phyloP scores from a whole-genome alignment of 1,140 invertebrate species.

The Papilio helenus region DNA sequence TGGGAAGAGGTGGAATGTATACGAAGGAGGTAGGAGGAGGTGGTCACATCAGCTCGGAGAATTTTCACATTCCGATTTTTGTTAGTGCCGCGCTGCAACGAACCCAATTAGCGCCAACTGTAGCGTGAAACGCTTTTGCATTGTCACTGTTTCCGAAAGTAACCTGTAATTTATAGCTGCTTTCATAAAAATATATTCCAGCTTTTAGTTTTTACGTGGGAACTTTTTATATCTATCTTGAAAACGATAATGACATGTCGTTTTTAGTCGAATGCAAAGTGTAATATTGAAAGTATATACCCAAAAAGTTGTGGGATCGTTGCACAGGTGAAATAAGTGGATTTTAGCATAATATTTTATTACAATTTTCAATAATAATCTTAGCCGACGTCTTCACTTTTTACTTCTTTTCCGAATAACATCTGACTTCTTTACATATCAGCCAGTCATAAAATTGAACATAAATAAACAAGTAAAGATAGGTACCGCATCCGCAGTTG shows the following conservation, averaged over 20 bases:
- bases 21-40: background rate
- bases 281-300: no score
- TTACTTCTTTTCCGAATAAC: no score
- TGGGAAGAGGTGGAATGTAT: no score
- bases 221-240: conserved; percentile 24
- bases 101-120: conserved; percentile 52
- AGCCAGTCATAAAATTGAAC: no score
- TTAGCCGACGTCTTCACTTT: no score
- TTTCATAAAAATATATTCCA: conserved; percentile 34
- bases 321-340: no score
- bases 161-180: conserved; percentile 33
- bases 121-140: conserved; percentile 46
- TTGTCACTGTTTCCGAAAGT: conserved; percentile 36
- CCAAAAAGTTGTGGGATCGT: no score
- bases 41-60: background rate
- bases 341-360: no score
- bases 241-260: background rate
- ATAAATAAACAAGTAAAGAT: no score
- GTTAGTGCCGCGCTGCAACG: conserved; percentile 39
- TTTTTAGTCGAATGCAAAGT: background rate
- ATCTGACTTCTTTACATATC: no score
- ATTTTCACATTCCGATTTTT: conserved; percentile 41
- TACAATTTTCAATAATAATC: no score
- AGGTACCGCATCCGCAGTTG: no score
- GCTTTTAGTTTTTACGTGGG: conserved; percentile 36